Evolutionary conservation across 2,797 vertebrate genomes (phyloP).

Genomic region (Macrochelys suwanniensis): DNA sequence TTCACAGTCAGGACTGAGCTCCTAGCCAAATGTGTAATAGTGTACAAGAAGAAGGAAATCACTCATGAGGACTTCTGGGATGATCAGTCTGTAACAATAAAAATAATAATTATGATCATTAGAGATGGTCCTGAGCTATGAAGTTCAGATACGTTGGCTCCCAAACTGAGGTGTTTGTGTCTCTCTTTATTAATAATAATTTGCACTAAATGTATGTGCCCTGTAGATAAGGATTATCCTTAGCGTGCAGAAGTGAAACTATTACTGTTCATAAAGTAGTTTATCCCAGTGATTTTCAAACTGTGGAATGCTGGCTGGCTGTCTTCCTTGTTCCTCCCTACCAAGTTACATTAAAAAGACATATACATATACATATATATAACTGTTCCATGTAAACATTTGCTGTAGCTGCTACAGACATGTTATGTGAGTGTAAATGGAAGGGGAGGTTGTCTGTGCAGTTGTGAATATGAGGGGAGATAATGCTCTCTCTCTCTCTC

Average conservation of each 20-base stretch:
- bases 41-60: not conserved
- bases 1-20: not conserved
- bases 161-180: not conserved
- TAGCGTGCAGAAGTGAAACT: not conserved
- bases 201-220: not conserved
- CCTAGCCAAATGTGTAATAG: not conserved
- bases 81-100: not conserved
- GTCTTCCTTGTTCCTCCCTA: not conserved
- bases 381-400: not conserved
- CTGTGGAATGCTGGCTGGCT: not conserved
- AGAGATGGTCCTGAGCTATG: not conserved
- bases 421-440: fast-evolving
- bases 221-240: not conserved
- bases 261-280: not conserved
- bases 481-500: not conserved
- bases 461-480: not conserved
- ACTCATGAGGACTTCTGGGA: not conserved
- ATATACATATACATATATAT: not conserved
- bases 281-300: not conserved
- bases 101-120: not conserved
- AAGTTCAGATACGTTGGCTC: not conserved
- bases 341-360: not conserved
- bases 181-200: not conserved
- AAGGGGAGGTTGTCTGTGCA: not conserved
- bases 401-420: not conserved